A percentile compares a stretch with the other conserved stretches of the same genome.
Conservation (phyloP, 2,888 invertebrate species). For the Heterodera filipjevi region DNA sequence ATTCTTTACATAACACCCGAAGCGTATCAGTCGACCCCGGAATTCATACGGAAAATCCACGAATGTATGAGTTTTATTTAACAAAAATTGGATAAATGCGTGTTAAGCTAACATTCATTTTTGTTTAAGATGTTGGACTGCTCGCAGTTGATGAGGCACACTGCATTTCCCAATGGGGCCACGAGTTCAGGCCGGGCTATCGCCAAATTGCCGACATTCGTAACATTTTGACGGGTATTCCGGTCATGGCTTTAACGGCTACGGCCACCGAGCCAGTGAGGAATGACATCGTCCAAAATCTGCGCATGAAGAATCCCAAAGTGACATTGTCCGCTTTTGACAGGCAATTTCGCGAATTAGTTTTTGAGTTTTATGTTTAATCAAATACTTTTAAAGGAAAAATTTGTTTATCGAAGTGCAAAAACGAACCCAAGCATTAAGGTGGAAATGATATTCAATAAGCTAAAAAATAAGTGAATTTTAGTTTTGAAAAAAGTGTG, state of each 20-base stretch:
- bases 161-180: conserved; percentile 79
- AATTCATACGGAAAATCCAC: conserved; percentile 24
- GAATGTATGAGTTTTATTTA: too few relatives aligned
- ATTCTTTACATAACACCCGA: conserved; percentile 34
- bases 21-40: conserved; percentile 20
- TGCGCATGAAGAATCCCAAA: conserved; percentile 71
- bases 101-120: not conserved
- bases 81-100: too few relatives aligned
- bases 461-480: not conserved
- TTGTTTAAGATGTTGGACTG: conserved; percentile 67
- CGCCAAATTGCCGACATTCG: conserved; percentile 63
- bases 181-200: conserved; percentile 75
- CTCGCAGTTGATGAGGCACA: conserved; percentile 79
- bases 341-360: conserved; percentile 49
- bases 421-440: conserved; percentile 32
- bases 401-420: conserved; percentile 70
- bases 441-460: not conserved
- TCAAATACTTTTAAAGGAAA: conserved; percentile 72
- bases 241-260: conserved; percentile 76
- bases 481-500: conserved; percentile 24
- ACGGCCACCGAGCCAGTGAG: conserved; percentile 75
- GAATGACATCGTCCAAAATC: conserved; percentile 72
- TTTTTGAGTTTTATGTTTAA: too few relatives aligned
- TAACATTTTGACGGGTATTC: conserved; percentile 66
- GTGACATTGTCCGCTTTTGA: conserved; percentile 74